Conservation (phyloP, 2,888 invertebrate species). For the Shargacucullia verbasci region DNA sequence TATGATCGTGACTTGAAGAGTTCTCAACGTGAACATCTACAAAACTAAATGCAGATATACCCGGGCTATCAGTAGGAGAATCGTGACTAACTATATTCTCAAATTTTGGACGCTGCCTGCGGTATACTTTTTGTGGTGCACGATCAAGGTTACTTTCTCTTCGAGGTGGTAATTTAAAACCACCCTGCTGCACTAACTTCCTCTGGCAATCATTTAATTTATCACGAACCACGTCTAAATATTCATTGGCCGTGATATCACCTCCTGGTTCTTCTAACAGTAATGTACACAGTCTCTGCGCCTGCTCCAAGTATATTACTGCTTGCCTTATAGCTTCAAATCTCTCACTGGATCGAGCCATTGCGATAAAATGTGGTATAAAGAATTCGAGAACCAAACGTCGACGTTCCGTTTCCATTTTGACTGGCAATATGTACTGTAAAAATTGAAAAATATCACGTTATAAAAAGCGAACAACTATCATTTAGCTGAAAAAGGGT, state of each 20-base stretch:
- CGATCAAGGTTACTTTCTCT: slow-evolving; percentile 72
- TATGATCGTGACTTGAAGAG: slow-evolving; percentile 54
- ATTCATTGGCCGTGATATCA: slow-evolving; percentile 86
- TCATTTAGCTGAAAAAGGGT: too few relatives aligned
- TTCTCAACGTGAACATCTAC: slow-evolving; percentile 78
- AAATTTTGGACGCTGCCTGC: slow-evolving; percentile 73
- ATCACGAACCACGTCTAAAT: slow-evolving; percentile 87
- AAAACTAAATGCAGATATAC: slow-evolving; percentile 75
- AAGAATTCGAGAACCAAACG: slow-evolving; percentile 92
- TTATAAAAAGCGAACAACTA: too few relatives aligned
- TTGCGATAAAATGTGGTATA: slow-evolving; percentile 92
- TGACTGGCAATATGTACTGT: slow-evolving; percentile 79
- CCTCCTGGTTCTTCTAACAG: slow-evolving; percentile 89
- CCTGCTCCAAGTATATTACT: slow-evolving; percentile 92
- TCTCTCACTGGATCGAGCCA: slow-evolving; percentile 91
- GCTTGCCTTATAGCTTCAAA: slow-evolving; percentile 90
- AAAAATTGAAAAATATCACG: slow-evolving; percentile 47
- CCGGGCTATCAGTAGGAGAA: slow-evolving; percentile 72
- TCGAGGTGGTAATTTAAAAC: slow-evolving; percentile 78
- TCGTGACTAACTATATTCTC: slow-evolving; percentile 75
- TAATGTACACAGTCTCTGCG: slow-evolving; percentile 90
- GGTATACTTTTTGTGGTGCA: slow-evolving; percentile 60
- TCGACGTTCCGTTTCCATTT: slow-evolving; percentile 89
- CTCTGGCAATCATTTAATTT: slow-evolving; percentile 84
- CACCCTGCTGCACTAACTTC: slow-evolving; percentile 78